Evolutionary conservation across 2,797 vertebrate species (phyloP).

Genomic region (Ibycter americanus): DNA sequence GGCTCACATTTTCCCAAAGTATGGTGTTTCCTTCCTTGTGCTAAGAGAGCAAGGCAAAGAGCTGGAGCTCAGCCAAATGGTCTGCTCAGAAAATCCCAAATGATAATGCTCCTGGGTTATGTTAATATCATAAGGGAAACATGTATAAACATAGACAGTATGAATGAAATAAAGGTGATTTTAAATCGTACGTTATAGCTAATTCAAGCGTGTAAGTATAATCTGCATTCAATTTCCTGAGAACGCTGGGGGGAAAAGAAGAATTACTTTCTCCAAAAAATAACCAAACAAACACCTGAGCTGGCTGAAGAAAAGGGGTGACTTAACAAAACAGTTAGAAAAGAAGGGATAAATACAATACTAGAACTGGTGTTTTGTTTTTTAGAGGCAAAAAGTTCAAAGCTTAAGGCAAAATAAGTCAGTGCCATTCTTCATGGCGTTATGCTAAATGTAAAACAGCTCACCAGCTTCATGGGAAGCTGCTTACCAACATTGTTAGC

Average conservation of each 20-base stretch:
- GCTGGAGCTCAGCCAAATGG: background rate
- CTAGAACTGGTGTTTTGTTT: background rate
- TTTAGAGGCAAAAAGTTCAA: background rate
- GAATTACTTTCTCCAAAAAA: background rate
- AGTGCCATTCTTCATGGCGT: background rate
- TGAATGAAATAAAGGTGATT: background rate
- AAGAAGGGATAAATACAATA: background rate
- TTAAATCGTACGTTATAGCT: background rate
- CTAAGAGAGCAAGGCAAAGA: background rate
- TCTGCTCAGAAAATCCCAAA: background rate
- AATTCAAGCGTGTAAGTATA: background rate
- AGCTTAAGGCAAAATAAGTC: background rate
- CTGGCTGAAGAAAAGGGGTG: background rate
- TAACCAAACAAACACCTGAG: background rate
- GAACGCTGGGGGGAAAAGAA: background rate
- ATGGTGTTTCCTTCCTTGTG: background rate
- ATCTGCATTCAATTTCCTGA: background rate
- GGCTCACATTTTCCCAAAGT: background rate
- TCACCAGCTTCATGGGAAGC: background rate
- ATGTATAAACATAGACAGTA: background rate
- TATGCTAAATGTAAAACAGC: background rate
- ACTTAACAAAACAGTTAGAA: background rate
- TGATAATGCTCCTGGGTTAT: background rate
- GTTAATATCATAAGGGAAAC: background rate
- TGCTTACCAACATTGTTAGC: background rate